Evolutionary conservation across 30 jellyfish, hydroid and myxozoan genomes (phyloP), one percentile per base, ranked within the genome.

Genomic region (Clytia hemisphaerica): DNA sequence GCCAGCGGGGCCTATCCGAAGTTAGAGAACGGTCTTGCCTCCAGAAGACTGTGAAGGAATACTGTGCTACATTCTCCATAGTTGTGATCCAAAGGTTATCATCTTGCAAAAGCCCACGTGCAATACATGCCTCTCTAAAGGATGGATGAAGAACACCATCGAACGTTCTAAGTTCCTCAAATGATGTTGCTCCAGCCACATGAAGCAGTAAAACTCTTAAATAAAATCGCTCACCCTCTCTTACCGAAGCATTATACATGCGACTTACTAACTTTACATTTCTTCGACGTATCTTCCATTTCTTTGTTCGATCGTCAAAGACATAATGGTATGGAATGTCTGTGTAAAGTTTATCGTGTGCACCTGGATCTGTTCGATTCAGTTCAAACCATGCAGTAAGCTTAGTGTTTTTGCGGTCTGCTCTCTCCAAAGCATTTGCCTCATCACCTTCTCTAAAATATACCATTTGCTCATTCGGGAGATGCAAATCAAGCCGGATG

Each of bases 131-230:
- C 18, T 77, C 94, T 40, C 80, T 54, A 66, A 76, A 77, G 16
- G 96, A 59, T 12, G 19, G 67, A 45, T 75, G 71, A 31, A 51
- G 19, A 18, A 33, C 51, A 4, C 92, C 94, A 61, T 78, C 69
- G 45, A 61, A 14, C 14, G 84, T 71, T 54, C 75, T 61, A 32
- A 79, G 58, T 58, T 71, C 77, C 33, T 77, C 82, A 60, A 83
- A 83, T 9, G 95, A 66, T 14, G 93, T 83, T 2, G 75, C 93
- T 21, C 94, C 94, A 45, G 37, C 32, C 18, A 69, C 71, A 32
- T 45, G 25, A 22, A n/a, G 32, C 33, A 74, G 46, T 3, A 81
- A 40, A 28, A 66, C 1, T 4, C 94, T 76, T 4, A 81, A 58
- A 35, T 6, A 75, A 44, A 22, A 81, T 49, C 86, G 34, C 32